These are phyloP conservation scores for Copsychus sechellarum DNA, from an alignment of 2,113 vertebrate species.

Conservation along the genomic window DNA sequence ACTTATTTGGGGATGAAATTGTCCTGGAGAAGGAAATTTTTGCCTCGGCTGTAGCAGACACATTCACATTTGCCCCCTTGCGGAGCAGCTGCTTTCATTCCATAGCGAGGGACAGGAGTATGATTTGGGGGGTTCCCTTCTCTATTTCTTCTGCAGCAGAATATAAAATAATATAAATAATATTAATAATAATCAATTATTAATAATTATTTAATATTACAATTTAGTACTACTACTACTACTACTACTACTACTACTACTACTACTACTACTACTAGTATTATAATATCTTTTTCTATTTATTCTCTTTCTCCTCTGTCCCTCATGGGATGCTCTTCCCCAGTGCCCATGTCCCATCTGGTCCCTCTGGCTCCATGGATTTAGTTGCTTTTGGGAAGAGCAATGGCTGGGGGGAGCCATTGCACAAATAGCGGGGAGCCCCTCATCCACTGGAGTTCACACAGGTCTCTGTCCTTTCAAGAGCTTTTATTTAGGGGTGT, in stretches of 20 bases:
- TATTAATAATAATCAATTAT: no score
- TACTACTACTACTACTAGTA: no score
- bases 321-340: background rate
- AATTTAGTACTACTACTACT: no score
- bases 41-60: background rate
- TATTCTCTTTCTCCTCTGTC: background rate
- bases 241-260: no score
- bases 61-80: fast-evolving
- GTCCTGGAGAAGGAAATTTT: background rate
- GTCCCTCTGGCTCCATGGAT: background rate
- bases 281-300: background rate
- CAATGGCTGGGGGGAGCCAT: background rate
- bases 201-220: background rate
- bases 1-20: background rate
- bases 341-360: background rate
- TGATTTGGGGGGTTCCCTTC: background rate
- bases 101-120: background rate
- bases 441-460: fast-evolving
- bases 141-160: background rate
- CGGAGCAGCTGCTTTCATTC: background rate
- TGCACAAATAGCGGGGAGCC: background rate
- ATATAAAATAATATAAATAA: background rate
- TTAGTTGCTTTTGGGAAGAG: background rate
- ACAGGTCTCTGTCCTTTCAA: background rate
- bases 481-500: background rate